Base-by-base conservation (phyloP, 2,113 vertebrate genomes). In the Plecotus auritus region DNA sequence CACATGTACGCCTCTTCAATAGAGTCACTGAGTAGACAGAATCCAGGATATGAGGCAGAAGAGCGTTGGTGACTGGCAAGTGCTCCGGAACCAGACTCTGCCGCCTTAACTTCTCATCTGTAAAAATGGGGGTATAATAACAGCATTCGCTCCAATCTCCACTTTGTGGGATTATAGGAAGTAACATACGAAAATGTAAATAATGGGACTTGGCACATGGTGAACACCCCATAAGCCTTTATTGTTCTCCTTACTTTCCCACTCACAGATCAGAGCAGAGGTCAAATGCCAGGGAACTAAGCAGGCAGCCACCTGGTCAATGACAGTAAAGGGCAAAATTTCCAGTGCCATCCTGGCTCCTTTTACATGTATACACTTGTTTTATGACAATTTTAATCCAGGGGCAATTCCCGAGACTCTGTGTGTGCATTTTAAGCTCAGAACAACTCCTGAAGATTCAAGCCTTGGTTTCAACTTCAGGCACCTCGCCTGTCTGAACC, bases 191-290 rank as follows among this genome's bases (percentile, higher is more conserved):
- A 13, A 59, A 40, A 42, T 59, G 40, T 20, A 20, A 61, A 40
- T 59, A 80, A 70, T 0, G 67, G 66, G 40, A 18, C 16, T 30
- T n/a, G n/a, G 54, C 4, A 26, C 26, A 9, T 3, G 73, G 73
- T 47, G 8, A 76, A 54, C 11, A 28, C 30, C 42, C 9, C 9
- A 2, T 51, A 45, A 47, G 18, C 16, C 23, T 45, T 86, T 26
- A 26, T 80, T 87, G 40, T 61, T 23, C 73, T 35, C 28, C 28
- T 72, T 56, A 56, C 12, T 35, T 92, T 85, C 28, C 90, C 13
- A 49, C 51, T 91, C 61, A 59, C 47, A 90, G 32, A 80, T 30
- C 20, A 72, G 37, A 73, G 47, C 20, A 80, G 45, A 92, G 88
- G 16, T 70, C 88, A 42, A 66, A n/a, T 70, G 56, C 47, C 49